Conservation (phyloP, 2,113 vertebrate genomes). For the Enhydra lutris region DNA sequence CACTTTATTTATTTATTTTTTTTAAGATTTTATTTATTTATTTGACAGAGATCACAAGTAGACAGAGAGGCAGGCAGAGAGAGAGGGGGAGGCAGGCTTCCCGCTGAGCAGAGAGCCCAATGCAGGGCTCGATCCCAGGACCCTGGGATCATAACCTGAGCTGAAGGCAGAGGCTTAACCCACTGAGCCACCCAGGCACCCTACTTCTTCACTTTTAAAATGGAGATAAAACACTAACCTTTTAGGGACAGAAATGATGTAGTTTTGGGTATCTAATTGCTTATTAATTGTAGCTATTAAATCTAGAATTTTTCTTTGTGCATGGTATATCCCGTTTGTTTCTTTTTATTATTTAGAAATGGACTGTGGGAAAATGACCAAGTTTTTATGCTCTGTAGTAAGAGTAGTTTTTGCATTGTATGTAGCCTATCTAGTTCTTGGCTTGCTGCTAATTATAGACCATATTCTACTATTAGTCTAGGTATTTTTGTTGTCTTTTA, state of each 20-base stretch:
- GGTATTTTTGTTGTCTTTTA: neutral
- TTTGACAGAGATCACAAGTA: too few species aligned
- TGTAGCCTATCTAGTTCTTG: neutral
- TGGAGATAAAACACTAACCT: neutral
- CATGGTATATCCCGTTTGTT: neutral
- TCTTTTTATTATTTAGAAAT: neutral
- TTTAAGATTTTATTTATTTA: too few species aligned
- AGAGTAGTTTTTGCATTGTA: neutral
- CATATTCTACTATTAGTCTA: neutral
- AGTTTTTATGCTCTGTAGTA: neutral
- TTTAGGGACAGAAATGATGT: neutral
- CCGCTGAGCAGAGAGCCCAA: too few species aligned
- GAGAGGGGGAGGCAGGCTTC: too few species aligned
- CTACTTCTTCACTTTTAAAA: neutral
- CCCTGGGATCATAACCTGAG: too few species aligned
- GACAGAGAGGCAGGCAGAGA: too few species aligned
- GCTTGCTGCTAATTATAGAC: neutral
- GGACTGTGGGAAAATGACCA: neutral
- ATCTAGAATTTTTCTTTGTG: neutral
- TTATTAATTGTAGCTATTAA: neutral
- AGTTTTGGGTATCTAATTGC: neutral
- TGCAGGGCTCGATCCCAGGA: too few species aligned
- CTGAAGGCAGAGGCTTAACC: too few species aligned
- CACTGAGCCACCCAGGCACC: too few species aligned
- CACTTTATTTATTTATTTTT: neutral